Percentiles rank a stretch among this genome's conserved stretches.
These are phyloP conservation scores for Pterostichus madidus DNA, from an alignment of 2,888 invertebrate genomes.

Conservation along the genomic window DNA sequence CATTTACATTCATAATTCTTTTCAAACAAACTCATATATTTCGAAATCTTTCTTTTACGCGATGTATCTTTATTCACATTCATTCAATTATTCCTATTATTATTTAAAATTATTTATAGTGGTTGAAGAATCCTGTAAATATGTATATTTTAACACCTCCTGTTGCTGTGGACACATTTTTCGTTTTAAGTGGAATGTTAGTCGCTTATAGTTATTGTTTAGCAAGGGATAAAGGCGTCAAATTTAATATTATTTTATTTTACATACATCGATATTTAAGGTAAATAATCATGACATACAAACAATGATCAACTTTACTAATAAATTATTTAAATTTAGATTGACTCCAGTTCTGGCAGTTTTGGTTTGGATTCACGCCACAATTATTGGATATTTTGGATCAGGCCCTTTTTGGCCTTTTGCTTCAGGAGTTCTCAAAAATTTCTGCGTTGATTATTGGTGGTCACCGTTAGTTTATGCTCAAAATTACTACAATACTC, in stretches of 20 bases:
- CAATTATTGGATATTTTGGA: slow-evolving; percentile 76
- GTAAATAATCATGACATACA: slow-evolving; percentile 26
- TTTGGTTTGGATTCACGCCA: slow-evolving; percentile 75
- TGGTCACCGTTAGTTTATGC: slow-evolving; percentile 75
- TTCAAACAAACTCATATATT: too few species aligned
- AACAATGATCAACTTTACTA: too few species aligned
- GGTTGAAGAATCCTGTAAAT: neutral
- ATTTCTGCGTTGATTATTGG: slow-evolving; percentile 74
- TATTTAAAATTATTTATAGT: slow-evolving; percentile 10
- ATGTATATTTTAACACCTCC: slow-evolving; percentile 38
- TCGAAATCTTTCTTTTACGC: too few species aligned
- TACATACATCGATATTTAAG: slow-evolving; percentile 49
- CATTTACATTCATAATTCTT: too few species aligned
- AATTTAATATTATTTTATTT: slow-evolving; percentile 46
- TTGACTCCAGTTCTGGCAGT: slow-evolving; percentile 75
- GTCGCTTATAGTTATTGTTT: slow-evolving; percentile 22
- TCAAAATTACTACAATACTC: slow-evolving; percentile 73
- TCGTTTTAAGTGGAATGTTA: slow-evolving; percentile 38
- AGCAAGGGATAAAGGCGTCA: slow-evolving; percentile 11
- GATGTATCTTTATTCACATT: too few species aligned
- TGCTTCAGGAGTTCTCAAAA: slow-evolving; percentile 33
- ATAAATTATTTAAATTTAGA: too few species aligned
- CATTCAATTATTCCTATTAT: too few species aligned
- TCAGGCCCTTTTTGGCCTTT: slow-evolving; percentile 77
- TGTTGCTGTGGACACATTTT: slow-evolving; percentile 32